These are phyloP conservation scores for Lamellibrachia columna DNA, from an alignment of 2,888 invertebrate species.

Conservation along the genomic window DNA sequence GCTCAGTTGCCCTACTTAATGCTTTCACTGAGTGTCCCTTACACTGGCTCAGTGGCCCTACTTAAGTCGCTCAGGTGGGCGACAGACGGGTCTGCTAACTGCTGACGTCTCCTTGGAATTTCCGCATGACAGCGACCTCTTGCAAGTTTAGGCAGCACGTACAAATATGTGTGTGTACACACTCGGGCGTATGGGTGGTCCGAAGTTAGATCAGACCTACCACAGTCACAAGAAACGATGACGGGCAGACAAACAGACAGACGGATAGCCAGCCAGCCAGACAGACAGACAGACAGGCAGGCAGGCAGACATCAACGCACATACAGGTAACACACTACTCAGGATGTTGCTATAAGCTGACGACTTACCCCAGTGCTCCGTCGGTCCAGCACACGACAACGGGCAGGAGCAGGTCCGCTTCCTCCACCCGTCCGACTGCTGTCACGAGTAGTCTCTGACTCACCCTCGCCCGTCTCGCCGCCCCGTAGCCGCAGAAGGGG, in stretches of 20 bases:
- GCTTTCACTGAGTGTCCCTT: background rate
- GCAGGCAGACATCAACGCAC: background rate
- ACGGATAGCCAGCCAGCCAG: background rate
- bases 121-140: background rate
- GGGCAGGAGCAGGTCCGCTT: background rate
- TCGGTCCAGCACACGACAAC: background rate
- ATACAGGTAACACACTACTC: background rate
- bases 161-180: no score
- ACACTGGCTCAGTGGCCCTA: background rate
- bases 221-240: background rate
- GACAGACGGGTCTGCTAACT: background rate
- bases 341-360: background rate
- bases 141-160: background rate
- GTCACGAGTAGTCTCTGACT: background rate
- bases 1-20: no score
- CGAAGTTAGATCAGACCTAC: background rate
- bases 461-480: background rate
- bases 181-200: background rate
- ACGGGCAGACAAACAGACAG: background rate
- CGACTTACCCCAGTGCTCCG: background rate
- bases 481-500: background rate
- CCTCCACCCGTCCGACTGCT: background rate
- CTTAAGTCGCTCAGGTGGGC: background rate
- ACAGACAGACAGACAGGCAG: background rate
- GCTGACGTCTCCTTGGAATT: background rate